Conservation (phyloP, 2,888 invertebrate genomes). For the Lathronympha strigana region DNA sequence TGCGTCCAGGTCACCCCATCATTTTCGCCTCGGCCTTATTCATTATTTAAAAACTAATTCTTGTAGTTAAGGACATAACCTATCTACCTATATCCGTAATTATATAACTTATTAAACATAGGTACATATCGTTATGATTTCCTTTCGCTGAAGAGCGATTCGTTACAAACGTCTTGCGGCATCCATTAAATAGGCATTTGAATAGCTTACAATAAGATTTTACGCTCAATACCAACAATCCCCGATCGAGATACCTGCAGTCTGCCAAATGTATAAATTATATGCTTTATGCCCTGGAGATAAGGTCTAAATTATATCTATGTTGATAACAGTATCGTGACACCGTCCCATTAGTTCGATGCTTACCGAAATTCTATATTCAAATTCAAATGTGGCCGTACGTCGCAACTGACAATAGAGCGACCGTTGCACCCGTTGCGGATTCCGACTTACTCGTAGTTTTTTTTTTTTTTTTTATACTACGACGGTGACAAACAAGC, state of each 20-base stretch:
- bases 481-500: too few relatives aligned
- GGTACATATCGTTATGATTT: neutral
- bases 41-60: too few relatives aligned
- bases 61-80: too few relatives aligned
- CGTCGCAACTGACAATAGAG: conserved; percentile 29
- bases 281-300: neutral
- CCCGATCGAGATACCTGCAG: neutral
- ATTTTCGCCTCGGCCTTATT: too few relatives aligned
- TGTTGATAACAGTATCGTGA: conserved; percentile 17
- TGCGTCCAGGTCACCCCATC: too few relatives aligned
- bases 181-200: neutral
- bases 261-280: neutral
- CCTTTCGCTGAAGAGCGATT: neutral
- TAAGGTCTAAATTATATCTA: neutral
- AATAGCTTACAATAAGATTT: conserved; percentile 2
- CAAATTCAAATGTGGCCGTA: conserved; percentile 32
- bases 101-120: too few relatives aligned
- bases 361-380: conserved; percentile 31
- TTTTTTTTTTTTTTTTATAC: too few relatives aligned
- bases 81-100: too few relatives aligned
- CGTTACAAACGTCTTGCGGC: neutral
- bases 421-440: conserved; percentile 30
- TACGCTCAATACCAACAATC: conserved; percentile 9
- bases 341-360: conserved; percentile 25
- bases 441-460: conserved; percentile 13